Conservation (phyloP, 2,797 vertebrate species). For the Anableps anableps region DNA sequence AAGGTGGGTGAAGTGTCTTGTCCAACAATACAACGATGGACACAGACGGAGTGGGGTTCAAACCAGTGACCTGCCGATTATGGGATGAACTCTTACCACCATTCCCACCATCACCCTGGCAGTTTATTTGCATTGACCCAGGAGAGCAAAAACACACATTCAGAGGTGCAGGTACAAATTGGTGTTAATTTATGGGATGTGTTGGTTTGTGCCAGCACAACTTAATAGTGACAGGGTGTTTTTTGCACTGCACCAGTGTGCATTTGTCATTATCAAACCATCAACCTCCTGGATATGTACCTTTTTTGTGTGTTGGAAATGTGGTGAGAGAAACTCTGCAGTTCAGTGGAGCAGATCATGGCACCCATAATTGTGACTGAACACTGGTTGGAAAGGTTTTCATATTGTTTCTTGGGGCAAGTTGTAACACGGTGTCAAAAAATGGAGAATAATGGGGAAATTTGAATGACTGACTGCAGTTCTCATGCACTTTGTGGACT, state of each 20-base stretch:
- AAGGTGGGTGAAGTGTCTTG: too few relatives aligned
- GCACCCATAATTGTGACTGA: constrained; percentile 31
- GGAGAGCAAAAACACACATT: constrained; percentile 53
- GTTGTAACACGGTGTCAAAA: constrained; percentile 41
- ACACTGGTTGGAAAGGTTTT: constrained; percentile 34
- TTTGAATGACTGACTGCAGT: constrained; percentile 62
- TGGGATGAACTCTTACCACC: too few relatives aligned
- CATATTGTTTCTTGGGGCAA: constrained; percentile 38
- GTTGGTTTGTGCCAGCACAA: constrained; percentile 17
- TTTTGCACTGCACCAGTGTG: constrained; percentile 23
- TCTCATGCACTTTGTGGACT: constrained; percentile 45
- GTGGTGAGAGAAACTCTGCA: constrained; percentile 22
- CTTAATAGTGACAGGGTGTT: constrained; percentile 24
- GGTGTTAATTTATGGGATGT: constrained; percentile 23
- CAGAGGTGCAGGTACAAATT: constrained; percentile 37
- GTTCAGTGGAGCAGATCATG: constrained; percentile 33
- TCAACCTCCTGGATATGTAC: constrained; percentile 19
- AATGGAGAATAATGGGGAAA: constrained; percentile 41
- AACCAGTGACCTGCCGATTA: too few relatives aligned
- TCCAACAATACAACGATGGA: too few relatives aligned
- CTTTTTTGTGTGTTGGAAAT: constrained; percentile 20
- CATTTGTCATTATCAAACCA: constrained; percentile 17
- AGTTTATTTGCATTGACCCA: too few relatives aligned
- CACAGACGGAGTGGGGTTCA: too few relatives aligned
- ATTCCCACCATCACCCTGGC: too few relatives aligned